Evolutionary conservation across 2,797 vertebrate species (phyloP).

Genomic region (Adelosebastes latens): DNA sequence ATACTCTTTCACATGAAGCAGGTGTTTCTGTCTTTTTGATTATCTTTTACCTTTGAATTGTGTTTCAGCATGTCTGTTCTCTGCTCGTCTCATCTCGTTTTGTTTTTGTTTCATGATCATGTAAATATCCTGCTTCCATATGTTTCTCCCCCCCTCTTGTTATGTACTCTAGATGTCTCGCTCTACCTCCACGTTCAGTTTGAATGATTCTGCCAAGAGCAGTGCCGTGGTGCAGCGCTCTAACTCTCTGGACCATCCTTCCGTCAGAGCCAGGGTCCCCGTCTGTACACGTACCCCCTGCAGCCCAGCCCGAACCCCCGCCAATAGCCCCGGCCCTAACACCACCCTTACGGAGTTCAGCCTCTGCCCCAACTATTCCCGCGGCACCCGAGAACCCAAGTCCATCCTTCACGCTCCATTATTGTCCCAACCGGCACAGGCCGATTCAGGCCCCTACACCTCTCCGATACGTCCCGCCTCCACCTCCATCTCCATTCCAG

Average conservation of each 20-base stretch:
- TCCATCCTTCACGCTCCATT: conserved; percentile 29
- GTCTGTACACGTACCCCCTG: conserved; percentile 75
- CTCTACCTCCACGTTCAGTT: conserved; percentile 86
- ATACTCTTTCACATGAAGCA: neutral
- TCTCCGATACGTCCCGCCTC: neutral
- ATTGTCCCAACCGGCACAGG: neutral
- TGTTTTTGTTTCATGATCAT: neutral
- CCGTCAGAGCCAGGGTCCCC: conserved; percentile 76
- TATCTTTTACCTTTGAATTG: neutral
- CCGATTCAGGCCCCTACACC: neutral
- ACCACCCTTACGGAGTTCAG: neutral
- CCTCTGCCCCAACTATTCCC: neutral
- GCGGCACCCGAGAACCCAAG: neutral
- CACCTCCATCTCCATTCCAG: neutral
- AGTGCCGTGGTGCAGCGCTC: conserved; percentile 83
- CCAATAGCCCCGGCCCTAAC: neutral
- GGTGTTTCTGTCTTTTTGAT: neutral
- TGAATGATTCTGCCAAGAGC: conserved; percentile 83
- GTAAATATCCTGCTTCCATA: conserved; percentile 27
- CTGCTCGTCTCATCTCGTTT: neutral
- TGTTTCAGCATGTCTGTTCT: neutral
- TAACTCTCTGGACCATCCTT: conserved; percentile 85
- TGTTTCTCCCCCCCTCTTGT: conserved; percentile 50
- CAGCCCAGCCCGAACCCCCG: conserved; percentile 53
- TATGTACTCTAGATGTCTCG: conserved; percentile 84